A percentile compares a stretch with the other conserved stretches of the same genome.
Conservation (phyloP, 2,113 vertebrate species). For the Cnemophilus loriae region DNA sequence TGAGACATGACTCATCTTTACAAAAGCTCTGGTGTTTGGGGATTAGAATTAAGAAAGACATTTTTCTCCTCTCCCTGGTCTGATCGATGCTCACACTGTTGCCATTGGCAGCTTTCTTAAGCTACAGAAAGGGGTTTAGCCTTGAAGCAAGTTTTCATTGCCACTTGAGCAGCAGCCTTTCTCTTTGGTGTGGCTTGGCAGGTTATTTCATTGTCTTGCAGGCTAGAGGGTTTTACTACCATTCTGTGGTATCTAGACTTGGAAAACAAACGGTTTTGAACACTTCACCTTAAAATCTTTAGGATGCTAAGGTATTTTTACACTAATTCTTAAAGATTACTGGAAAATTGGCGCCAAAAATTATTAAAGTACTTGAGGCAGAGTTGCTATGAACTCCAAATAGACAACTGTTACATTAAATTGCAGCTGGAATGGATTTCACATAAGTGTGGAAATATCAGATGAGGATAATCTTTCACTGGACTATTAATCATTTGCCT, state of each 20-base stretch:
- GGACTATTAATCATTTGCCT: conserved; percentile 31
- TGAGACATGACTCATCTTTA: background rate
- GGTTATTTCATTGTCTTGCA: background rate
- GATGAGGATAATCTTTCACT: conserved; percentile 61
- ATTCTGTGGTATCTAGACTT: background rate
- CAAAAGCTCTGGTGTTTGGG: background rate
- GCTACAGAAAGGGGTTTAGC: background rate
- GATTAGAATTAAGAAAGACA: background rate
- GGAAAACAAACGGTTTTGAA: background rate
- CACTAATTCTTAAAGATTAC: background rate
- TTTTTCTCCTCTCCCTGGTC: background rate
- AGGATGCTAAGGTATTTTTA: background rate
- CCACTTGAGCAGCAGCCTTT: background rate
- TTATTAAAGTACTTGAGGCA: background rate
- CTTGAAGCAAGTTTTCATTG: background rate
- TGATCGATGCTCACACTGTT: background rate
- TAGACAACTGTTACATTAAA: background rate
- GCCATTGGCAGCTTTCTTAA: background rate
- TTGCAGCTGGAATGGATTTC: conserved; percentile 52
- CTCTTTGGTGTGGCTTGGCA: background rate
- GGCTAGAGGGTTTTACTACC: background rate
- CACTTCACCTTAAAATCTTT: background rate
- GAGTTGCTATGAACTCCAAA: background rate
- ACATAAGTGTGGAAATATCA: conserved; percentile 51
- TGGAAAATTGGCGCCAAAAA: background rate